Evolutionary conservation across 2,113 vertebrate species (phyloP).

Genomic region (Vanacampus margaritifer): DNA sequence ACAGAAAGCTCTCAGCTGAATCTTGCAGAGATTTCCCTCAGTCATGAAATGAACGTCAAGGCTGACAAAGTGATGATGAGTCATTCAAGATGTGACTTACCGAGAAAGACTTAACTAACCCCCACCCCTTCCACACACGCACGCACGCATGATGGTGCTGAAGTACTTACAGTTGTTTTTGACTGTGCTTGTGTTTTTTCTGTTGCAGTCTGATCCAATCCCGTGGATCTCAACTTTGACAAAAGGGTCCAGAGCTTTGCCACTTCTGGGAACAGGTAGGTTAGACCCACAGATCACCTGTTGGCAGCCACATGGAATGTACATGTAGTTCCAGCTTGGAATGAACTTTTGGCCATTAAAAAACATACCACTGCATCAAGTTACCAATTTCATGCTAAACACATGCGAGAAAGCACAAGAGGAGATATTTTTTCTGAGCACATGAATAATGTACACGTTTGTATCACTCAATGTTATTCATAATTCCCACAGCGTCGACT

Average conservation of each 20-base stretch:
- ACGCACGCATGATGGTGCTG: neutral
- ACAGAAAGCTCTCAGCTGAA: neutral
- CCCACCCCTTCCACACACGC: neutral
- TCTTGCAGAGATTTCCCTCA: neutral
- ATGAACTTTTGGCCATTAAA: neutral
- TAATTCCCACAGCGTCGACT: slow-evolving; percentile 26
- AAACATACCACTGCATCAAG: slow-evolving; percentile 5
- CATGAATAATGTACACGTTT: slow-evolving; percentile 48
- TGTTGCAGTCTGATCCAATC: slow-evolving; percentile 67
- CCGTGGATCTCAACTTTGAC: slow-evolving; percentile 82
- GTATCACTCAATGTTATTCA: slow-evolving; percentile 20
- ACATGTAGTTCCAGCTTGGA: neutral
- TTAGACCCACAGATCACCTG: slow-evolving; percentile 85
- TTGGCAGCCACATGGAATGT: slow-evolving; percentile 5
- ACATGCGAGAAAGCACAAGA: slow-evolving; percentile 14
- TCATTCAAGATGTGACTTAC: neutral
- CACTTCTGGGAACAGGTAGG: slow-evolving; percentile 54
- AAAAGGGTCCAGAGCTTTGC: slow-evolving; percentile 69
- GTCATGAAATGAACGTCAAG: neutral
- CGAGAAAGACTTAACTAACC: too few species aligned
- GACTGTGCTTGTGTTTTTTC: slow-evolving; percentile 70
- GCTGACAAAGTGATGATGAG: neutral
- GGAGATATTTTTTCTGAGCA: slow-evolving; percentile 33
- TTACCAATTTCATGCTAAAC: slow-evolving; percentile 37
- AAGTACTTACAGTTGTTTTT: slow-evolving; percentile 79